Evolutionary conservation across 2,888 invertebrate species (phyloP).

Genomic region (Melipona bicolor): DNA sequence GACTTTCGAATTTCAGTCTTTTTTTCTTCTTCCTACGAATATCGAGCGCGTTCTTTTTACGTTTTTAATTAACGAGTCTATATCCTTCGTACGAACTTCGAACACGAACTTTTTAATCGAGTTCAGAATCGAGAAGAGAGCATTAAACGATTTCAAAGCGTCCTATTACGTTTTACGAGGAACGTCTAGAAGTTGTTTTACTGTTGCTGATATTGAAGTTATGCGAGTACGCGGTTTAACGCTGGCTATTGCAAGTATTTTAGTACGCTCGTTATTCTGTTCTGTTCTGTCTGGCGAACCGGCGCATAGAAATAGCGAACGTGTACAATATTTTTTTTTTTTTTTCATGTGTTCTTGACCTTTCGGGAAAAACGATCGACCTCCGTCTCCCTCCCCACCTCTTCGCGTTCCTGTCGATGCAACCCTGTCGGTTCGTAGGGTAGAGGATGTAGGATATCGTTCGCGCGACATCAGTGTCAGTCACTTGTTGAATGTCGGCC

Average conservation of each 20-base stretch:
- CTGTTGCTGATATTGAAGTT: constrained; percentile 27
- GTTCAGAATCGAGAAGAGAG: neutral
- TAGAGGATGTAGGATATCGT: constrained; percentile 66
- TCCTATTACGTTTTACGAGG: constrained; percentile 13
- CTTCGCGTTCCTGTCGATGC: neutral
- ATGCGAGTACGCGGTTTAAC: constrained; percentile 14
- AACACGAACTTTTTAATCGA: neutral
- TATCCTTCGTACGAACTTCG: neutral
- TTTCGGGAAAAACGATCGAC: constrained; percentile 53
- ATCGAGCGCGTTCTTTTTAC: neutral
- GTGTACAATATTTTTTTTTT: constrained; percentile 31
- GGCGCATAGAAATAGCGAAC: constrained; percentile 24
- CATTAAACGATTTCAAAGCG: neutral
- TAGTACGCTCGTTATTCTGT: constrained; percentile 34
- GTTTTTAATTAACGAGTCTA: constrained; percentile 3
- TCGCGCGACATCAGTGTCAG: constrained; percentile 73
- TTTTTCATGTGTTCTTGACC: constrained; percentile 58
- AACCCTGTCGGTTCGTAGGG: constrained; percentile 37
- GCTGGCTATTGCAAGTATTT: constrained; percentile 23
- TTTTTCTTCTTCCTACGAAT: neutral
- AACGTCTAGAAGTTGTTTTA: constrained; percentile 27
- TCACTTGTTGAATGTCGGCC: constrained; percentile 78
- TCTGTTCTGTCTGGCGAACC: constrained; percentile 5
- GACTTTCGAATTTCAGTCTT: neutral
- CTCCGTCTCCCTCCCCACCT: neutral